Conservation (phyloP, 2,888 invertebrate genomes). For the Erpobdella octoculata region DNA sequence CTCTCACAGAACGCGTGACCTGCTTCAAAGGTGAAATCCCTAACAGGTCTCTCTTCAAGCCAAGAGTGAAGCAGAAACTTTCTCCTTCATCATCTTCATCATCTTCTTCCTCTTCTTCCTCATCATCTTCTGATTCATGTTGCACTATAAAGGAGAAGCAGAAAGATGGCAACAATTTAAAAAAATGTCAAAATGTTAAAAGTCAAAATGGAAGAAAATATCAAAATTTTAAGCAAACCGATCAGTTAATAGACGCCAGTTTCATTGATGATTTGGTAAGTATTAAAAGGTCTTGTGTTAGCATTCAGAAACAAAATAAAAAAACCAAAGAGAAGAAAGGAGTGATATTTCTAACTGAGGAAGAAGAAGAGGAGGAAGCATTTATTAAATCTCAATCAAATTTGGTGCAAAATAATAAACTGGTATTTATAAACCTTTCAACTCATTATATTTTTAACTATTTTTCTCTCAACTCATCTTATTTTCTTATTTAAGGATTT, state of each 20-base stretch:
- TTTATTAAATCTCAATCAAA: no score
- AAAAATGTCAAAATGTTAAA: background rate
- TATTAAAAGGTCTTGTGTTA: background rate
- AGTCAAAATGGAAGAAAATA: no score
- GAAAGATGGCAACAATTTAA: background rate
- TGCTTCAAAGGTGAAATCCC: background rate
- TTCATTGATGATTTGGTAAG: background rate
- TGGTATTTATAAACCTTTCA: no score
- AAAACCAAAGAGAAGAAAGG: background rate
- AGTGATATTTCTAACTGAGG: background rate
- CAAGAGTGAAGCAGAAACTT: background rate
- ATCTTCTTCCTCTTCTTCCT: background rate
- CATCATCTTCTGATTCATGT: background rate
- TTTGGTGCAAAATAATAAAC: no score
- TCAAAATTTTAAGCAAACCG: no score
- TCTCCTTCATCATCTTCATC: background rate
- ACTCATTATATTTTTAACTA: no score
- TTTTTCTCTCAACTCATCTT: no score
- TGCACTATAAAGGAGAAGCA: background rate
- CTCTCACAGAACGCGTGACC: no score
- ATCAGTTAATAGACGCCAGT: background rate
- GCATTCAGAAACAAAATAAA: background rate
- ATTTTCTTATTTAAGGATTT: no score
- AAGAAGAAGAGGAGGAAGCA: slow-evolving; percentile 4
- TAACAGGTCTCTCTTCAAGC: background rate